Evolutionary conservation across 1,140 invertebrate species (phyloP).

Genomic region (Hermatobates lingyangjiaoensis): DNA sequence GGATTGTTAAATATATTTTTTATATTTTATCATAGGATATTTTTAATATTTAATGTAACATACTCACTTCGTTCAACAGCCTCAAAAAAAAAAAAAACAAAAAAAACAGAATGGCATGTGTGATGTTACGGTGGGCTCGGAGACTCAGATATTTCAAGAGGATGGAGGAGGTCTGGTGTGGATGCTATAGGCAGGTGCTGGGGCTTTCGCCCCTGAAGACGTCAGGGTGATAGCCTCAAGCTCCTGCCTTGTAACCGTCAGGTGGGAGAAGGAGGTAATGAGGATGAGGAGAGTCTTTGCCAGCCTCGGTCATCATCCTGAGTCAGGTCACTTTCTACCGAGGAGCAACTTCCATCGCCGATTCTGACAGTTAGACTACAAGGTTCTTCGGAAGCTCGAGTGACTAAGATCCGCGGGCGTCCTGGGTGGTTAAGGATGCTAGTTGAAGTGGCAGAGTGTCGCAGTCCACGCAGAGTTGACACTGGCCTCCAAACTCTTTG

Average conservation of each 20-base stretch:
- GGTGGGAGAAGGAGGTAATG: constrained; percentile 2
- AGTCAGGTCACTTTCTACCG: constrained; percentile 8
- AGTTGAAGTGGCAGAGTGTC: constrained; percentile 7
- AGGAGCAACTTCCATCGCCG: constrained; percentile 6
- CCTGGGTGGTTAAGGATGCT: neutral
- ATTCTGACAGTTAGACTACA: neutral
- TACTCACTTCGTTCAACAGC: too few species aligned
- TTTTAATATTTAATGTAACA: too few species aligned
- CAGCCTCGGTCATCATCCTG: constrained; percentile 8
- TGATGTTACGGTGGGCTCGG: too few species aligned
- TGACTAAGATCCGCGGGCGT: constrained; percentile 7
- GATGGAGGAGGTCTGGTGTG: too few species aligned
- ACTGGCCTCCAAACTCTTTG: constrained; percentile 27
- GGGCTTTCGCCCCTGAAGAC: too few species aligned
- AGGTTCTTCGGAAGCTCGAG: neutral
- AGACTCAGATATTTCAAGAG: too few species aligned
- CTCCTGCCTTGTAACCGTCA: neutral
- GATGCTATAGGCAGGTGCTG: too few species aligned
- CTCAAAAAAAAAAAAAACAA: too few species aligned
- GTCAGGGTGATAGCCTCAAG: neutral
- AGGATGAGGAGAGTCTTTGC: constrained; percentile 3
- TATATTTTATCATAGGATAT: too few species aligned
- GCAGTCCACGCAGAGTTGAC: neutral
- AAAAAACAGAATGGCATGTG: too few species aligned
- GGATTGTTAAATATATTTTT: too few species aligned